Conservation (phyloP, 2,888 invertebrate species). For the Galerucella nymphaeae region DNA sequence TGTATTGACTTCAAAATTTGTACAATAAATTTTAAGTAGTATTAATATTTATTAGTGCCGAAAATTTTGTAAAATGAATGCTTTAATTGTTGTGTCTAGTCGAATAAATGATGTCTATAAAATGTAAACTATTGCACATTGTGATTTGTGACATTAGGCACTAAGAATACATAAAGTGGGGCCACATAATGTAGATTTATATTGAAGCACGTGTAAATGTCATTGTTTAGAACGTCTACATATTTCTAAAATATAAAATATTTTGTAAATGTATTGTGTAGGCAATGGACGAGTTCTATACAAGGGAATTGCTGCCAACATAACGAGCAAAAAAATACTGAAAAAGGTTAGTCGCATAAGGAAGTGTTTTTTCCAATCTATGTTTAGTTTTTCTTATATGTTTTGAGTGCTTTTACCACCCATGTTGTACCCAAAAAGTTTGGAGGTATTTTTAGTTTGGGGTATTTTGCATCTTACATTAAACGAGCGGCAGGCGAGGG, state of each 20-base stretch:
- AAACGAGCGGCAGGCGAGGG: too few relatives aligned
- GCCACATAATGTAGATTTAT: conserved; percentile 32
- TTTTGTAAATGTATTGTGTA: conserved; percentile 20
- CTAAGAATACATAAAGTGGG: conserved; percentile 31
- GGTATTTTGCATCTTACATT: too few relatives aligned
- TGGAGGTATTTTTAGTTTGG: too few relatives aligned
- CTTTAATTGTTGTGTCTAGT: conserved; percentile 17
- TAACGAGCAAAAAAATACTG: too few relatives aligned
- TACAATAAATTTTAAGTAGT: background rate
- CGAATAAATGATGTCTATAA: conserved; percentile 16
- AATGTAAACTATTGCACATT: conserved; percentile 25
- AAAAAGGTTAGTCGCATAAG: too few relatives aligned
- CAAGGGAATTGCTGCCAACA: too few relatives aligned
- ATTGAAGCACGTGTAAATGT: conserved; percentile 30
- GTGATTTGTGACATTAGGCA: conserved; percentile 35
- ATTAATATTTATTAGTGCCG: background rate
- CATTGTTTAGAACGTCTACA: conserved; percentile 20
- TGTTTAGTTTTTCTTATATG: too few relatives aligned
- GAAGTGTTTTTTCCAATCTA: too few relatives aligned
- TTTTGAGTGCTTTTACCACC: too few relatives aligned
- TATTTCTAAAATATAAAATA: conserved; percentile 14
- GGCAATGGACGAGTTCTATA: too few relatives aligned
- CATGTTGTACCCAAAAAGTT: too few relatives aligned
- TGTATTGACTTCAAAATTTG: background rate
- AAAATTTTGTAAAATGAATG: conserved; percentile 11